Conservation (phyloP, 1,140 invertebrate genomes). For the Leptonema lineaticorne region DNA sequence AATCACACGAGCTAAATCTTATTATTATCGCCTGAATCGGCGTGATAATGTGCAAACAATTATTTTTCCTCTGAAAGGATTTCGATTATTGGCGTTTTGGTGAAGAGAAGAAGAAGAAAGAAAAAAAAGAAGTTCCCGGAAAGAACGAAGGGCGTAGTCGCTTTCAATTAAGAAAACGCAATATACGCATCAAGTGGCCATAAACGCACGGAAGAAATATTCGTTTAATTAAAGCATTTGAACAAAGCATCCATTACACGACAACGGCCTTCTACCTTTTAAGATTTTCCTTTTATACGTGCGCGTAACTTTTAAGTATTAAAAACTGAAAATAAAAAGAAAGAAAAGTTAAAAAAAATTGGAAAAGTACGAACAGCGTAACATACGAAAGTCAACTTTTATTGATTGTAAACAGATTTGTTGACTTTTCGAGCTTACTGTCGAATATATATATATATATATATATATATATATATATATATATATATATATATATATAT, state of each 20-base stretch:
- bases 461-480: slow-evolving; percentile 14
- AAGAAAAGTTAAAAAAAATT: too few species aligned
- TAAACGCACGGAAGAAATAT: not conserved
- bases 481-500: slow-evolving; percentile 25
- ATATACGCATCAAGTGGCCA: slow-evolving; percentile 2
- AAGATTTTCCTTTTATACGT: not conserved
- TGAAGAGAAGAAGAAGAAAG: too few species aligned
- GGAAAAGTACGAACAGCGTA: too few species aligned
- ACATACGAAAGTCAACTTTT: too few species aligned
- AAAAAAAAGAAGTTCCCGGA: not conserved
- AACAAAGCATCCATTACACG: not conserved
- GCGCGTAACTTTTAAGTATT: too few species aligned
- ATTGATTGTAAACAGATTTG: slow-evolving; percentile 15
- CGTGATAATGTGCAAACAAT: slow-evolving; percentile 29
- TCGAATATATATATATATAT: too few species aligned
- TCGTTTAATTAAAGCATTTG: not conserved
- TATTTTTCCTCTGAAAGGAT: slow-evolving; percentile 18
- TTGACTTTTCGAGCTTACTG: too few species aligned
- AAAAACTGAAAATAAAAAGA: too few species aligned
- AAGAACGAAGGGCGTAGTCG: not conserved
- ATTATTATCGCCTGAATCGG: slow-evolving; percentile 27
- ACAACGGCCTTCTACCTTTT: too few species aligned
- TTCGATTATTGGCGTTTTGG: slow-evolving; percentile 14
- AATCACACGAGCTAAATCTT: slow-evolving; percentile 29
- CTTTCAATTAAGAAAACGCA: slow-evolving; percentile 18